These are phyloP conservation scores for Drosophila pruinosa DNA, from an alignment of 1,140 invertebrate genomes.

Conservation along the genomic window DNA sequence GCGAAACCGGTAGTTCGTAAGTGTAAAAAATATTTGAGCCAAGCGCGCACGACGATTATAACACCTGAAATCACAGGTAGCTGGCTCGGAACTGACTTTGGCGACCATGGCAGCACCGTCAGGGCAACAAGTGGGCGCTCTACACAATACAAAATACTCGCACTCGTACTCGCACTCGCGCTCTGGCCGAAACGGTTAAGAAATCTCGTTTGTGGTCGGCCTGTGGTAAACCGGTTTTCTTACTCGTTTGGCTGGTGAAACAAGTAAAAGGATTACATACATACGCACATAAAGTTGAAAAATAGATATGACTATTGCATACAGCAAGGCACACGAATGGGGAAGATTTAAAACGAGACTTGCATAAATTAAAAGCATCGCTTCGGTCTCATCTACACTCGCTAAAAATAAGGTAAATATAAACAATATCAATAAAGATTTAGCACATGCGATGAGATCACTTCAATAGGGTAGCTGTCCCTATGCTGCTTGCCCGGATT, in stretches of 20 bases:
- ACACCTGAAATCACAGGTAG: constrained; percentile 50
- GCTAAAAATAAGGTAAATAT: neutral
- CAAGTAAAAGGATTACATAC: constrained; percentile 44
- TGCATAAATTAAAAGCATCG: neutral
- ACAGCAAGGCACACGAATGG: neutral
- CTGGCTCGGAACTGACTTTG: constrained; percentile 47
- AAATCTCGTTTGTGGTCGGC: constrained; percentile 40
- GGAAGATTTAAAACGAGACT: neutral
- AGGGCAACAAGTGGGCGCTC: constrained; percentile 48
- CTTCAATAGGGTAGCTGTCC: no score
- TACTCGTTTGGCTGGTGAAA: constrained; percentile 38
- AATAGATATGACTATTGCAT: constrained; percentile 20
- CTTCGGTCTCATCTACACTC: neutral
- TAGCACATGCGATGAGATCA: neutral
- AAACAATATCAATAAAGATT: neutral
- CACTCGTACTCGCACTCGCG: neutral
- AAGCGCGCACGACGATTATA: constrained; percentile 44
- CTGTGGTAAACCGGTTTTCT: constrained; percentile 37
- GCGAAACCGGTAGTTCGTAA: constrained; percentile 37
- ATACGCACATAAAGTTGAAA: constrained; percentile 4
- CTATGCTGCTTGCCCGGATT: constrained; percentile 7
- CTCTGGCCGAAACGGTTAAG: constrained; percentile 45
- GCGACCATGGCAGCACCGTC: constrained; percentile 40
- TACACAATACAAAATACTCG: neutral
- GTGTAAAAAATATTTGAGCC: constrained; percentile 34